phyloP scores from a whole-genome alignment of 1,140 invertebrate species.

The Riptortus pedestris region DNA sequence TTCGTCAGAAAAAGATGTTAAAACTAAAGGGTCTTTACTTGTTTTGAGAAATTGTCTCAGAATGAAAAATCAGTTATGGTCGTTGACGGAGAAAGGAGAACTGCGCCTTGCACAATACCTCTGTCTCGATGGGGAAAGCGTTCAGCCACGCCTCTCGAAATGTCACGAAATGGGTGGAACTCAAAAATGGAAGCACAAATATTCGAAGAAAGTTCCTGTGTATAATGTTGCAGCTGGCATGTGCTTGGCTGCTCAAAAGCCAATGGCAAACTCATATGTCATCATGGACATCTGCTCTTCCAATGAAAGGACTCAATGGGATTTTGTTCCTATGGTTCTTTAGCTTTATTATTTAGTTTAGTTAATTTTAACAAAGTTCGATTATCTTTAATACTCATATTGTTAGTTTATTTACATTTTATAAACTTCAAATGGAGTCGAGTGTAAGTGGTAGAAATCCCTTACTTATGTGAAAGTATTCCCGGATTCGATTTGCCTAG shows the following conservation, averaged over 20 bases:
- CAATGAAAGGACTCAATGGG: constrained; percentile 53
- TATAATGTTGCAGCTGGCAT: constrained; percentile 79
- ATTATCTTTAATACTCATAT: no score
- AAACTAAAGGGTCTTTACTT: constrained; percentile 62
- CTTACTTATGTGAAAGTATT: no score
- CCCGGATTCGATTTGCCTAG: no score
- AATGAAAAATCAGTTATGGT: constrained; percentile 70
- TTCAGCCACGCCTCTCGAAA: constrained; percentile 61
- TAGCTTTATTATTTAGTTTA: background rate
- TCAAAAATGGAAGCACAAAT: constrained; percentile 78
- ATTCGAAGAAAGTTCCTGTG: constrained; percentile 57
- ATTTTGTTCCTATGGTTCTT: constrained; percentile 43
- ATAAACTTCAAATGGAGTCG: no score
- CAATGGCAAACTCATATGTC: constrained; percentile 44
- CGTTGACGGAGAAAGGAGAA: constrained; percentile 73
- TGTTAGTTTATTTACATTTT: no score
- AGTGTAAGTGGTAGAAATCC: no score
- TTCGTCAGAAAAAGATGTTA: constrained; percentile 65
- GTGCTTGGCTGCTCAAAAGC: constrained; percentile 54
- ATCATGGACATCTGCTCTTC: constrained; percentile 62
- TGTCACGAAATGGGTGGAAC: constrained; percentile 83
- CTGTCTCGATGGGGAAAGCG: constrained; percentile 65
- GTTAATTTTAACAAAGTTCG: no score
- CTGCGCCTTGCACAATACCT: constrained; percentile 72
- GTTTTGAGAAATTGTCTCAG: constrained; percentile 56